These are phyloP conservation scores for Oncorhynchus kisutch DNA, from an alignment of 2,113 vertebrate species.

Conservation along the genomic window DNA sequence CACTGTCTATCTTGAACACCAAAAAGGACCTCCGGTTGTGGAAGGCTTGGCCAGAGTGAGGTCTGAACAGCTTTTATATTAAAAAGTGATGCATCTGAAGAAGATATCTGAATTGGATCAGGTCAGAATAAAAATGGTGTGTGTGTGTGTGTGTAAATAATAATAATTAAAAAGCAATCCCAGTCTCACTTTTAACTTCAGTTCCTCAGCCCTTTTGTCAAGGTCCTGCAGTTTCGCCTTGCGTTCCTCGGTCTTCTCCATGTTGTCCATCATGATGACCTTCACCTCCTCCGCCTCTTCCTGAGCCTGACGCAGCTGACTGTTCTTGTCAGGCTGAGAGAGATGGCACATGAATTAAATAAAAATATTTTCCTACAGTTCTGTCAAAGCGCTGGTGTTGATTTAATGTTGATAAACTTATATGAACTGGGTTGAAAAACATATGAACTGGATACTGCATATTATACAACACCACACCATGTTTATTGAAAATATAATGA, in stretches of 20 bases:
- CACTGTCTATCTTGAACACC: no score
- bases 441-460: no score
- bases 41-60: neutral
- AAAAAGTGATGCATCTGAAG: neutral
- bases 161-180: neutral
- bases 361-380: no score
- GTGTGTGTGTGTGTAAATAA: no score
- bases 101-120: neutral
- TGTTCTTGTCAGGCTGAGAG: no score
- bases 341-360: no score
- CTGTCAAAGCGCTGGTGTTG: no score
- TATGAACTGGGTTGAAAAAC: no score
- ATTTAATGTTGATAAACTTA: no score
- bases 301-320: neutral
- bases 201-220: conserved; percentile 17
- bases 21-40: no score
- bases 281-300: conserved; percentile 41
- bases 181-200: conserved; percentile 29
- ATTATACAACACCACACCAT: no score
- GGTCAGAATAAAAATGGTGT: neutral
- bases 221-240: conserved; percentile 33
- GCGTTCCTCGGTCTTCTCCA: conserved; percentile 28
- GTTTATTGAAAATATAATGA: no score
- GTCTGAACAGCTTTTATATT: neutral
- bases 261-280: conserved; percentile 43